These are phyloP conservation scores for Albula glossodonta DNA, from an alignment of 2,113 vertebrate genomes.

Conservation along the genomic window DNA sequence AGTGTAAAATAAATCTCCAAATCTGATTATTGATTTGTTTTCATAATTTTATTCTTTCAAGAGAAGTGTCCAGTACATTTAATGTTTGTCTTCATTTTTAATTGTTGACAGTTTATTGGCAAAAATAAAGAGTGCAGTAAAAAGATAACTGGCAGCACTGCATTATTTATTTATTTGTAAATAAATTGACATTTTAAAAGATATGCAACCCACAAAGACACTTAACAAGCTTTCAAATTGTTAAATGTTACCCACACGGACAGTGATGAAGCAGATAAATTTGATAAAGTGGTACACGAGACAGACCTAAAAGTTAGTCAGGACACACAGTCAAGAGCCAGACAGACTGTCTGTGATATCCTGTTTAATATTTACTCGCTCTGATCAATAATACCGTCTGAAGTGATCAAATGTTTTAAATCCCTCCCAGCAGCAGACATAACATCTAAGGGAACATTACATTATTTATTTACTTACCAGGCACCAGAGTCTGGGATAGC, in stretches of 20 bases:
- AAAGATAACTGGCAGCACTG: too few relatives aligned
- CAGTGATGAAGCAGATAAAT: background rate
- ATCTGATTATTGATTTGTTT: too few relatives aligned
- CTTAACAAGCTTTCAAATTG: background rate
- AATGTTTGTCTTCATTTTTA: too few relatives aligned
- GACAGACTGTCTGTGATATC: background rate
- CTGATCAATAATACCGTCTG: conserved; percentile 10
- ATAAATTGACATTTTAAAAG: too few relatives aligned
- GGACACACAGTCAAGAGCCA: background rate
- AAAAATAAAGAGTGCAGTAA: too few relatives aligned
- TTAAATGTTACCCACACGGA: background rate
- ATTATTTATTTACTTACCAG: background rate
- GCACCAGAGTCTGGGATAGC: background rate
- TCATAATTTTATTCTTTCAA: too few relatives aligned
- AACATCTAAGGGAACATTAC: background rate
- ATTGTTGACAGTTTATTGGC: too few relatives aligned
- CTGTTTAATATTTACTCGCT: conserved; percentile 5
- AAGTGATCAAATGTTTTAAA: background rate
- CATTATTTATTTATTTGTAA: too few relatives aligned
- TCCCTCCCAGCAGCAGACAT: background rate
- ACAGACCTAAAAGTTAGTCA: conserved; percentile 3
- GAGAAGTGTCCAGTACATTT: too few relatives aligned
- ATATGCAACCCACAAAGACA: background rate
- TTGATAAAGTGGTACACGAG: background rate
- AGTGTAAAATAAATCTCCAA: too few relatives aligned